Evolutionary conservation across 2,113 vertebrate species (phyloP).

Genomic region (Eurystomus gularis): DNA sequence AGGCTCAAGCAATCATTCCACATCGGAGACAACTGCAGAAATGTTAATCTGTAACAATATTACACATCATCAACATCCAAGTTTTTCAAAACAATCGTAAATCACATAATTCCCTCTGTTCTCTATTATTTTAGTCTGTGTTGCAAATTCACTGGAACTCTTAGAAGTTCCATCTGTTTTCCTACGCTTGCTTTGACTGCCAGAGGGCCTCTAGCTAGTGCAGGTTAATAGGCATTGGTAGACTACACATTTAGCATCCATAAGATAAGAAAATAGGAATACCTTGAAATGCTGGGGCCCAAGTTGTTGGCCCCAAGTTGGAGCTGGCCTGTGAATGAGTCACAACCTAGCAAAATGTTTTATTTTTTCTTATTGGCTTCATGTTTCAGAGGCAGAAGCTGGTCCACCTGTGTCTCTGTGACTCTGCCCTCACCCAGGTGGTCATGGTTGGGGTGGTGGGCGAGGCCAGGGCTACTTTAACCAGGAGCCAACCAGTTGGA

Average conservation of each 20-base stretch:
- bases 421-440: no score
- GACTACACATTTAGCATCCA: not conserved
- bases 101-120: not conserved
- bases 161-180: not conserved
- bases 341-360: no score
- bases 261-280: not conserved
- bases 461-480: no score
- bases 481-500: no score
- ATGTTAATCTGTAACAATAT: not conserved
- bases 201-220: not conserved
- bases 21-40: not conserved
- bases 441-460: no score
- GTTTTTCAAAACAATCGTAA: not conserved
- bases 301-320: no score
- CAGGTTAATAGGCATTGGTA: no score
- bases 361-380: no score
- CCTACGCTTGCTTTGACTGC: not conserved
- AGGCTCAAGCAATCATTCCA: not conserved
- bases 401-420: no score
- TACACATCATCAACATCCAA: not conserved
- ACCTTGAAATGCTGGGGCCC: no score
- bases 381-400: no score
- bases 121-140: not conserved
- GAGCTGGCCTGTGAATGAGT: no score
- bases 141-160: not conserved